These are phyloP conservation scores for Mamestra configurata DNA, from an alignment of 1,140 invertebrate genomes.

Conservation along the genomic window DNA sequence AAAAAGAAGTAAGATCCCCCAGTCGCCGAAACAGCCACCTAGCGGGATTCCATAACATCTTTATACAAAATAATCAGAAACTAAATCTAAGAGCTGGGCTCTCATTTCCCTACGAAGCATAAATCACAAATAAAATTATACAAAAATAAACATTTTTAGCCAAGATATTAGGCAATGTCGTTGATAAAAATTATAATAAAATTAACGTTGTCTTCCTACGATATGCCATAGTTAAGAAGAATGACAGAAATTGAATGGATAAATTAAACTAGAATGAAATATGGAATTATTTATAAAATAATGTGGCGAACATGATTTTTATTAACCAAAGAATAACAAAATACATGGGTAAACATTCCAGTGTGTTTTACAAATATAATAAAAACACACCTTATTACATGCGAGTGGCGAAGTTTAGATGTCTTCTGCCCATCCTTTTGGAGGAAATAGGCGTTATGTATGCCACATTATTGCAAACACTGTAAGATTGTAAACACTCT, in stretches of 20 bases:
- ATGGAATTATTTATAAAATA: not conserved
- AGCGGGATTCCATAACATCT: conserved; percentile 9
- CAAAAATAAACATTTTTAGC: conserved; percentile 49
- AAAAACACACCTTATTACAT: too few species aligned
- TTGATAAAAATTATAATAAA: conserved; percentile 24
- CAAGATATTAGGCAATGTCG: conserved; percentile 43
- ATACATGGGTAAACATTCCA: too few species aligned
- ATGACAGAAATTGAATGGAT: not conserved
- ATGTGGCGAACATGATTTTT: not conserved
- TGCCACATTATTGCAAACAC: too few species aligned
- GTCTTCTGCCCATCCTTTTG: too few species aligned
- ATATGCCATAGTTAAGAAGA: not conserved
- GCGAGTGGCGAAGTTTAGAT: too few species aligned
- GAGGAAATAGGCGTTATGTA: too few species aligned
- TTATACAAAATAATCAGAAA: conserved; percentile 35
- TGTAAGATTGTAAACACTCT: too few species aligned
- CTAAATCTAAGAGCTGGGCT: conserved; percentile 34
- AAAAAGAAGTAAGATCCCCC: not conserved
- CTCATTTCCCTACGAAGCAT: conserved; percentile 14
- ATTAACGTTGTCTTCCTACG: not conserved
- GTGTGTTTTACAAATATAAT: too few species aligned
- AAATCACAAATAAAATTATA: conserved; percentile 50
- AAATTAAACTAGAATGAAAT: not conserved
- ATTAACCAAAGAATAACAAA: too few species aligned
- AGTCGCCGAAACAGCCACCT: conserved; percentile 2